Conservation (phyloP, 2,797 vertebrate genomes). For the Anguilla obscura region DNA sequence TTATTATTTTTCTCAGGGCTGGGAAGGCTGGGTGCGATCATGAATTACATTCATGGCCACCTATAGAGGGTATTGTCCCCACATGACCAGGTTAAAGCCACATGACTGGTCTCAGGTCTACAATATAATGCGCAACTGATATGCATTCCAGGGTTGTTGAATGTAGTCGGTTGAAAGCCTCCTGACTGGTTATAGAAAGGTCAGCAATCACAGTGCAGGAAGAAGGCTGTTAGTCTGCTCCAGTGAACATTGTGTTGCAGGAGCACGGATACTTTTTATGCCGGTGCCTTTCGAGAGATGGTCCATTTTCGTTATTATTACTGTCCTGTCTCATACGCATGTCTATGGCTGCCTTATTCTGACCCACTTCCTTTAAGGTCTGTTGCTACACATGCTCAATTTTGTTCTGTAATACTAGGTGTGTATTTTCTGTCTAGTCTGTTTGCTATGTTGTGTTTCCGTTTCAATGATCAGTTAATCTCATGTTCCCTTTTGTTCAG, state of each 20-base stretch:
- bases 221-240: conserved; percentile 39
- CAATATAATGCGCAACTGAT: not conserved
- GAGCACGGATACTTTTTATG: not conserved
- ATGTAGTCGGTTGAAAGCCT: not conserved
- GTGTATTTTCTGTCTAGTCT: not conserved
- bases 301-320: not conserved
- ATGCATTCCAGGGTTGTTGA: not conserved
- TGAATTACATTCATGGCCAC: not conserved
- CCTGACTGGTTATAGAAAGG: conserved; percentile 40
- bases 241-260: not conserved
- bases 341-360: conserved; percentile 6
- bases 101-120: not conserved
- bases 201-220: conserved; percentile 37
- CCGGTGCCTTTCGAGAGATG: conserved; percentile 8
- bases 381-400: not conserved
- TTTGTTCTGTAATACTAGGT: not conserved
- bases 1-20: not conserved
- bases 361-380: not conserved
- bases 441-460: not conserved
- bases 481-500: not conserved
- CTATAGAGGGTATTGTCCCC: not conserved
- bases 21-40: not conserved
- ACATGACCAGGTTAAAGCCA: not conserved
- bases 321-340: not conserved
- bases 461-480: not conserved